Evolutionary conservation across 1,140 invertebrate species (phyloP).

Genomic region (Geopemphigus sp.): DNA sequence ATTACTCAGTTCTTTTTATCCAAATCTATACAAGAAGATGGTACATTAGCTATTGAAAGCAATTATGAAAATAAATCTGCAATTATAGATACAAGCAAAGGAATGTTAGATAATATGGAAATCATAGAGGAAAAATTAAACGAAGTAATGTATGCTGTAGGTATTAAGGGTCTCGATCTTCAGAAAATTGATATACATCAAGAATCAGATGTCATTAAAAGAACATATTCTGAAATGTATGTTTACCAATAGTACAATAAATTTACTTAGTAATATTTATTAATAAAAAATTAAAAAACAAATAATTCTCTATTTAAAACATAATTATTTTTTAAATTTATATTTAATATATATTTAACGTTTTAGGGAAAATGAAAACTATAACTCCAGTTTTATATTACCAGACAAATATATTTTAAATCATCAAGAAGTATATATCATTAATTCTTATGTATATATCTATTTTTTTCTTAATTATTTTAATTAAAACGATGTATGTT

Average conservation of each 20-base stretch:
- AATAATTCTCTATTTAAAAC: no score
- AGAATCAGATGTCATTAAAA: slow-evolving; percentile 25
- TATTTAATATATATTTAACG: no score
- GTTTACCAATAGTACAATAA: neutral
- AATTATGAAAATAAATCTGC: slow-evolving; percentile 15
- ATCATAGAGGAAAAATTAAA: slow-evolving; percentile 26
- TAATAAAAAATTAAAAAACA: neutral
- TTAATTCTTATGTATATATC: neutral
- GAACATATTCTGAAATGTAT: slow-evolving; percentile 33
- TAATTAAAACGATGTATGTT: no score
- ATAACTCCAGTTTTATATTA: neutral
- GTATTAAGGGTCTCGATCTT: neutral
- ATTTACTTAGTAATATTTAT: neutral
- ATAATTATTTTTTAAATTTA: no score
- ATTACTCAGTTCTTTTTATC: slow-evolving; percentile 43
- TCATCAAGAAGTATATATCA: slow-evolving; percentile 18
- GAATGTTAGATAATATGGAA: slow-evolving; percentile 9
- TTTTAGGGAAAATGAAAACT: slow-evolving; percentile 36
- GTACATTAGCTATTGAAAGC: slow-evolving; percentile 34
- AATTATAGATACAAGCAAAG: slow-evolving; percentile 6
- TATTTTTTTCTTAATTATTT: slow-evolving; percentile 27
- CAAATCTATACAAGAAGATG: slow-evolving; percentile 37
- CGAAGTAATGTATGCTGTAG: slow-evolving; percentile 25
- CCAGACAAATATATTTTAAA: slow-evolving; percentile 2
- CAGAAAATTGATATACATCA: slow-evolving; percentile 8